A percentile compares a stretch with the other conserved stretches of the same genome.
Evolutionary conservation across 2,888 invertebrate genomes (phyloP).

Genomic region (Aspidiotus rigidus): DNA sequence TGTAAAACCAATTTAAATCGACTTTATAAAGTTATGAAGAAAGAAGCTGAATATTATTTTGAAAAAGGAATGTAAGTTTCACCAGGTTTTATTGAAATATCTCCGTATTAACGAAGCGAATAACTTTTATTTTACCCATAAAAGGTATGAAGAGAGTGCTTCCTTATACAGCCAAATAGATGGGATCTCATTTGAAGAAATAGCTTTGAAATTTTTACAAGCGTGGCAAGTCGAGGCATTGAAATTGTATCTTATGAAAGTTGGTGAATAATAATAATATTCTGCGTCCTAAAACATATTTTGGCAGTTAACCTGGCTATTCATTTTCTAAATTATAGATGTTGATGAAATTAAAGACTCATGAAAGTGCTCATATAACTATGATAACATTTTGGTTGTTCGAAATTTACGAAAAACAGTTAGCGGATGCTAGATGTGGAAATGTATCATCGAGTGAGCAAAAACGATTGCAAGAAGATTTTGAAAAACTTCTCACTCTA

Average conservation of each 20-base stretch:
- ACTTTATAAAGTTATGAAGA: conserved; percentile 72
- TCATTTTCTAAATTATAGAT: conserved; percentile 46
- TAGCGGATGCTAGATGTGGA: conserved; percentile 56
- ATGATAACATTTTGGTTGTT: conserved; percentile 92
- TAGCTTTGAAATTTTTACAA: conserved; percentile 82
- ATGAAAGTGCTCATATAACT: conserved; percentile 79
- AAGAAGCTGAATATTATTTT: conserved; percentile 80
- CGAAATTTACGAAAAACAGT: conserved; percentile 80
- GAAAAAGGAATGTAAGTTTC: conserved; percentile 54
- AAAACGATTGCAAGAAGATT: conserved; percentile 59
- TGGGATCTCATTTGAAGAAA: conserved; percentile 78
- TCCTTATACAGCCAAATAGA: conserved; percentile 80
- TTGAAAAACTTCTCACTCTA: conserved; percentile 64
- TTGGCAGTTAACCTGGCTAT: conserved; percentile 1
- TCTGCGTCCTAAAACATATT: not conserved
- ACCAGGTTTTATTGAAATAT: conserved; percentile 1
- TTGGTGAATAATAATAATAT: conserved; percentile 36
- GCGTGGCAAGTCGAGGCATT: conserved; percentile 67
- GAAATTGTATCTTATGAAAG: conserved; percentile 72
- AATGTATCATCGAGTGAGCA: conserved; percentile 45
- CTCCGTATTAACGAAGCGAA: no score
- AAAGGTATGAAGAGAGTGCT: conserved; percentile 68
- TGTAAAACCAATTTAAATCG: conserved; percentile 70
- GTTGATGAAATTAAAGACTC: conserved; percentile 58
- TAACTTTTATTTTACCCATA: conserved; percentile 28